Conservation (phyloP, 2,888 invertebrate genomes). For the Pseudolycoriella hygida region DNA sequence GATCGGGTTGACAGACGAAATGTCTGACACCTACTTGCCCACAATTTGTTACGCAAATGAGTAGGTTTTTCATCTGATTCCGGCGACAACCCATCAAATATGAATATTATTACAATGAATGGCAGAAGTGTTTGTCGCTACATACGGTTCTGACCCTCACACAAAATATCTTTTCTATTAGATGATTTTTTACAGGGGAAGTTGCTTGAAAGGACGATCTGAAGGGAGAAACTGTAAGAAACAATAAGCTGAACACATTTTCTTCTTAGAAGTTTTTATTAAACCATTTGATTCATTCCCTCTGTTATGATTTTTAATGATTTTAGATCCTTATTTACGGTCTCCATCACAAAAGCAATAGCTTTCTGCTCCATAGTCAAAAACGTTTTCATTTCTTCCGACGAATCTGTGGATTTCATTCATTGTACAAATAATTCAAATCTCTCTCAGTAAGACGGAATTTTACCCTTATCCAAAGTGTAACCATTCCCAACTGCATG, state of each 20-base stretch:
- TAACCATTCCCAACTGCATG: slow-evolving; percentile 49
- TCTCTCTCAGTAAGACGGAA: not conserved
- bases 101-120: no score
- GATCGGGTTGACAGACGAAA: no score
- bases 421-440: slow-evolving; percentile 1
- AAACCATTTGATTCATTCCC: slow-evolving; percentile 43
- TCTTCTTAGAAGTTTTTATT: slow-evolving; percentile 9
- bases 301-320: slow-evolving; percentile 63
- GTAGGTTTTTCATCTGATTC: no score
- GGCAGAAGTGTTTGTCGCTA: slow-evolving; percentile 14
- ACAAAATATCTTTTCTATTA: no score
- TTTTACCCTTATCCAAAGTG: slow-evolving; percentile 48
- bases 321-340: slow-evolving; percentile 62
- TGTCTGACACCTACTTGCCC: no score
- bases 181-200: no score
- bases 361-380: slow-evolving; percentile 76
- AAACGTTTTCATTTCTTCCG: slow-evolving; percentile 59
- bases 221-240: no score
- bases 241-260: no score
- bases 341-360: slow-evolving; percentile 67
- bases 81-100: no score
- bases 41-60: no score
- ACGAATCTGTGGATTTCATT: slow-evolving; percentile 37
- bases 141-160: no score
- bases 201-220: no score